phyloP scores from a whole-genome alignment of 2,888 invertebrate genomes.

The Catocala sponsa region DNA sequence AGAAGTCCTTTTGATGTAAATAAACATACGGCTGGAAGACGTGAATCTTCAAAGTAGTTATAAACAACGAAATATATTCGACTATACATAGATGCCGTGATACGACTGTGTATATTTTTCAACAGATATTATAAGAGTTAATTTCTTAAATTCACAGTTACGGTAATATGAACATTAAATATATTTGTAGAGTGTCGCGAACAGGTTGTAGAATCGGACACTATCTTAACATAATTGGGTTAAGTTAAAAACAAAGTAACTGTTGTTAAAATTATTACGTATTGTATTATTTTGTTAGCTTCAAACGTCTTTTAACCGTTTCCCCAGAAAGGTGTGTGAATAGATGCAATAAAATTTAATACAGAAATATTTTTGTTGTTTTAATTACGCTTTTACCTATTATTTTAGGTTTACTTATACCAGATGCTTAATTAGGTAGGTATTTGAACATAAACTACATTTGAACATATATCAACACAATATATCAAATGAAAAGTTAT shows the following conservation, averaged over 20 bases:
- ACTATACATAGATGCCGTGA: conserved; percentile 37
- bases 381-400: conserved; percentile 24
- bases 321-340: conserved; percentile 88
- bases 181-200: conserved; percentile 33
- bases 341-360: conserved; percentile 89
- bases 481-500: background rate
- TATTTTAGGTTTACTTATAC: background rate
- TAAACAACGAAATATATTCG: conserved; percentile 65
- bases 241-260: conserved; percentile 42
- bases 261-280: conserved; percentile 48
- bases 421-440: background rate
- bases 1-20: conserved; percentile 78
- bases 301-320: conserved; percentile 78
- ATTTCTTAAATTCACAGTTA: conserved; percentile 25
- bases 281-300: conserved; percentile 66
- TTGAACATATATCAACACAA: background rate
- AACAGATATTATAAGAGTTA: conserved; percentile 21
- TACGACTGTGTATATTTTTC: conserved; percentile 41
- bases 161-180: conserved; percentile 30
- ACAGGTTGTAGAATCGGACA: conserved; percentile 34
- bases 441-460: background rate
- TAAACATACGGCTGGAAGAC: conserved; percentile 70
- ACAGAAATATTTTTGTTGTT: conserved; percentile 75
- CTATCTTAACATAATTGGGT: conserved; percentile 34
- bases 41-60: conserved; percentile 61